phyloP scores from a whole-genome alignment of 1,140 invertebrate genomes.

The Anthonomus grandis region DNA sequence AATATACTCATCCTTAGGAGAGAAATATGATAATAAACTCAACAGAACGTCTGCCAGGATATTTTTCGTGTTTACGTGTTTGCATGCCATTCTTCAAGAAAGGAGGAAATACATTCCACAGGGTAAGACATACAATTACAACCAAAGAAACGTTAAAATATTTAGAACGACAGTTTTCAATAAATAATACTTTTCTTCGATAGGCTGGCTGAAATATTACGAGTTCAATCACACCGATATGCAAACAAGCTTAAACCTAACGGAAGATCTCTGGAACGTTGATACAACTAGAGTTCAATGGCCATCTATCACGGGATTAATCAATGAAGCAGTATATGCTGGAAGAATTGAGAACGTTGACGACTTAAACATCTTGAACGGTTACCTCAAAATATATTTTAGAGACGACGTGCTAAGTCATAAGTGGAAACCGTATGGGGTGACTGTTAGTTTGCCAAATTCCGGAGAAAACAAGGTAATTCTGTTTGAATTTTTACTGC shows the following conservation, averaged over 20 bases:
- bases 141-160: too few species aligned
- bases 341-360: conserved; percentile 80
- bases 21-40: conserved; percentile 42
- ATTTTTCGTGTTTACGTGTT: conserved; percentile 71
- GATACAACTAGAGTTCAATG: conserved; percentile 58
- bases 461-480: conserved; percentile 42
- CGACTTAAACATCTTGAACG: conserved; percentile 70
- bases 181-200: too few species aligned
- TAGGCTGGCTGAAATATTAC: conserved; percentile 84
- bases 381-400: conserved; percentile 76
- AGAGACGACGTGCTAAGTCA: conserved; percentile 58
- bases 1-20: conserved; percentile 48
- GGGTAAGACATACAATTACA: conserved; percentile 30
- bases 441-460: conserved; percentile 52
- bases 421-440: conserved; percentile 55
- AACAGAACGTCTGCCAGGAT: conserved; percentile 49
- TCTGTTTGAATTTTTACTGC: background rate
- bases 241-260: conserved; percentile 69
- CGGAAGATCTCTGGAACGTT: conserved; percentile 58
- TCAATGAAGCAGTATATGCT: conserved; percentile 82
- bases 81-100: conserved; percentile 87
- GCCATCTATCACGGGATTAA: conserved; percentile 76
- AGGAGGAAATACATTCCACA: conserved; percentile 81
- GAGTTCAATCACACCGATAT: conserved; percentile 87
- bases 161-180: too few species aligned